Evolutionary conservation across 2,113 vertebrate genomes (phyloP).

Genomic region (Larimichthys crocea): DNA sequence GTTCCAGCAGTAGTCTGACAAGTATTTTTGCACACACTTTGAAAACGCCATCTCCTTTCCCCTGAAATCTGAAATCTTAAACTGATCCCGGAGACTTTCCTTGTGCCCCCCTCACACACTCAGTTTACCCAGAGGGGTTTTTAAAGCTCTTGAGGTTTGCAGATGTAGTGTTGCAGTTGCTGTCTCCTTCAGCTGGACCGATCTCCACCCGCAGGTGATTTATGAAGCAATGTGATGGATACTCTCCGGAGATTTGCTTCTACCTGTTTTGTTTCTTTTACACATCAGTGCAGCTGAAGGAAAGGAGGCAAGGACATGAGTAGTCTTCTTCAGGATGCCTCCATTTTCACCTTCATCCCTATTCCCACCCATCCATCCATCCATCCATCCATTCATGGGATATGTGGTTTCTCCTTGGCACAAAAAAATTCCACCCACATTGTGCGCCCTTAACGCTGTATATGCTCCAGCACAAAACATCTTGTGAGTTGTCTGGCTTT

Average conservation of each 20-base stretch:
- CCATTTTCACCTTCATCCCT: constrained; percentile 26
- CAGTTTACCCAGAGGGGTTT: neutral
- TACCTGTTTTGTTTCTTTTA: constrained; percentile 27
- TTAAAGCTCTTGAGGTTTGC: constrained; percentile 1
- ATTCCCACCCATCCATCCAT: neutral
- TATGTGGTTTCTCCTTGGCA: constrained; percentile 44
- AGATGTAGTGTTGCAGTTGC: neutral
- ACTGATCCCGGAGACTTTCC: constrained; percentile 29
- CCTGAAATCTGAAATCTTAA: constrained; percentile 51
- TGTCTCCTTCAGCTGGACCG: constrained; percentile 56
- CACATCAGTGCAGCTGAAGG: constrained; percentile 55
- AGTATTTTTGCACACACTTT: constrained; percentile 86
- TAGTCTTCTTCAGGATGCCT: constrained; percentile 34
- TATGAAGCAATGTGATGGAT: constrained; percentile 77
- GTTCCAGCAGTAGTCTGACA: constrained; percentile 79
- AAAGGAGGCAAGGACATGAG: constrained; percentile 23
- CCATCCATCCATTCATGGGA: constrained; percentile 33
- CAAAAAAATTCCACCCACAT: constrained; percentile 21
- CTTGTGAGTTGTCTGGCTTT: constrained; percentile 56
- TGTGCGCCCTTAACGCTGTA: constrained; percentile 25
- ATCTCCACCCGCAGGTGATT: constrained; percentile 30
- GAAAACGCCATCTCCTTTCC: constrained; percentile 66
- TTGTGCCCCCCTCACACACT: neutral
- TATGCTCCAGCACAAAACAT: constrained; percentile 53
- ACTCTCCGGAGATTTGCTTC: constrained; percentile 79